Percentiles rank a stretch among this genome's conserved stretches.
These are phyloP conservation scores for Zaprionus davidi DNA, from an alignment of 1,140 invertebrate genomes.

Conservation along the genomic window DNA sequence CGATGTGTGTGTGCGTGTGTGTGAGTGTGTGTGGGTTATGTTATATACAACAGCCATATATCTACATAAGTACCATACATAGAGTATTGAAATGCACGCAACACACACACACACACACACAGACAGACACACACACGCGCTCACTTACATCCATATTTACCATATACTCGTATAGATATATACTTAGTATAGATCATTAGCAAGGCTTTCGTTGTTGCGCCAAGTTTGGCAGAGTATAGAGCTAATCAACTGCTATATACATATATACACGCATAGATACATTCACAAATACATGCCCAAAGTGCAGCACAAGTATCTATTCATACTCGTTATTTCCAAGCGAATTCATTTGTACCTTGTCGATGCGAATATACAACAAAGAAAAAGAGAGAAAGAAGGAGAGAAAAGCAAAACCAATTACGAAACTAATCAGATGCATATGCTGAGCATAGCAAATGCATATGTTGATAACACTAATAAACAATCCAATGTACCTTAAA, in stretches of 20 bases:
- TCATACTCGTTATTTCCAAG: constrained; percentile 27
- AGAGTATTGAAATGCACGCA: neutral
- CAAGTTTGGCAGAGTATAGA: constrained; percentile 9
- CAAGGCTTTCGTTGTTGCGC: constrained; percentile 4
- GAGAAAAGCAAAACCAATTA: constrained; percentile 2
- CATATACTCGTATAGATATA: neutral
- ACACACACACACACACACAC: neutral
- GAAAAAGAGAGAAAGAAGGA: neutral
- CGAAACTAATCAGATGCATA: constrained; percentile 36
- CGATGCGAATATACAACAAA: constrained; percentile 7
- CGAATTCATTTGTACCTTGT: constrained; percentile 44
- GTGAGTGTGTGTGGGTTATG: constrained; percentile 6
- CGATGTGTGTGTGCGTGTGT: constrained; percentile 5
- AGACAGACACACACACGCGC: neutral
- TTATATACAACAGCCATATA: constrained; percentile 4
- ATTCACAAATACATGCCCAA: constrained; percentile 11
- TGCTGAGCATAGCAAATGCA: constrained; percentile 21
- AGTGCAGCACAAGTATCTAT: constrained; percentile 22
- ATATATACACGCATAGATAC: neutral
- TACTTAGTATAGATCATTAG: constrained; percentile 6
- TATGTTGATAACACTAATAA: constrained; percentile 60
- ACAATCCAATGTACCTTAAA: constrained; percentile 77
- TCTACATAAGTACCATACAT: neutral
- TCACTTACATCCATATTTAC: constrained; percentile 6
- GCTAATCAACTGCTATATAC: constrained; percentile 11